Conservation (phyloP, 2,888 invertebrate species). For the Dioctria rufipes region DNA sequence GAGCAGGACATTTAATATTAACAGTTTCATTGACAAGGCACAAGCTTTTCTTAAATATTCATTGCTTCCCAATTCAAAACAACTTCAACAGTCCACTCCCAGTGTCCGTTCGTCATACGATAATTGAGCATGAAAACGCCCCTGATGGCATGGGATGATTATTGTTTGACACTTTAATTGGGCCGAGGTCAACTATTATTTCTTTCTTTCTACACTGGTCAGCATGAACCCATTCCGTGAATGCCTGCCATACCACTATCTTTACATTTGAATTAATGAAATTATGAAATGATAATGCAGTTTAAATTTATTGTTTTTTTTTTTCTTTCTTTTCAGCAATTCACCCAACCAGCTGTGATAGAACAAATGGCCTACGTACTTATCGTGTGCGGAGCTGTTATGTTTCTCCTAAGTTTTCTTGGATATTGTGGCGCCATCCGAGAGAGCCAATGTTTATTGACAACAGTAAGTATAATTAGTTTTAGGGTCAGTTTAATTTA, state of each 20-base stretch:
- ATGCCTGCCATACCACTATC: background rate
- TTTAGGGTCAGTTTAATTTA: constrained; percentile 4
- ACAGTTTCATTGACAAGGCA: no score
- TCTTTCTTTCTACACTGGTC: background rate
- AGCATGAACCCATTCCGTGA: background rate
- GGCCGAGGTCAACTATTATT: constrained; percentile 49
- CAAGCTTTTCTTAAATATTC: no score
- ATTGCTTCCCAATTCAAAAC: no score
- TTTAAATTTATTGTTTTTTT: background rate
- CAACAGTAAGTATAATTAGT: constrained; percentile 74
- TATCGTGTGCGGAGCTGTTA: constrained; percentile 78
- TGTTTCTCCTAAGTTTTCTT: constrained; percentile 81
- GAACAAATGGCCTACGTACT: constrained; percentile 80
- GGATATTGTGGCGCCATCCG: constrained; percentile 81
- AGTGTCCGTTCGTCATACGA: background rate
- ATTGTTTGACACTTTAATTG: constrained; percentile 54
- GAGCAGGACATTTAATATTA: no score
- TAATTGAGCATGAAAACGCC: constrained; percentile 39
- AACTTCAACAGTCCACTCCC: no score
- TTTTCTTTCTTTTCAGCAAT: constrained; percentile 71
- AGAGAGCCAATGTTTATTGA: constrained; percentile 79
- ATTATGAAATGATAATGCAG: constrained; percentile 25
- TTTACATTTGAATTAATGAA: constrained; percentile 19
- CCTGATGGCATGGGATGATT: constrained; percentile 2
- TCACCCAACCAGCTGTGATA: constrained; percentile 77